phyloP scores from a whole-genome alignment of 2,113 vertebrate species.

The Cyanoderma ruficeps region DNA sequence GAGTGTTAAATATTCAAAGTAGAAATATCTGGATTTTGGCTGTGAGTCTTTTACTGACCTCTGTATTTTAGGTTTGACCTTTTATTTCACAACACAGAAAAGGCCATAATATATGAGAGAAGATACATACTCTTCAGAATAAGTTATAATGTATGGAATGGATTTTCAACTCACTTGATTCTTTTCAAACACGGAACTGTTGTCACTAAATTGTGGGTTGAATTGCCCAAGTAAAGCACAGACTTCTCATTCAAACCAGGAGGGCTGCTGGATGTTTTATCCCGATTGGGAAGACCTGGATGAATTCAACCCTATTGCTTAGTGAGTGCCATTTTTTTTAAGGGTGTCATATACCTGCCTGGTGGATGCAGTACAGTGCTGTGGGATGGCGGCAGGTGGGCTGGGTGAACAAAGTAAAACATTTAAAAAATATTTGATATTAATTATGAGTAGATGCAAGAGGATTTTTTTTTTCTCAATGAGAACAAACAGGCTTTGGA shows the following conservation, averaged over 20 bases:
- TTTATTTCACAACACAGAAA: neutral
- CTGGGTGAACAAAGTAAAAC: neutral
- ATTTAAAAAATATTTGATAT: neutral
- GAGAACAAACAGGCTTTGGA: neutral
- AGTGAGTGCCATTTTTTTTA: fast-evolving
- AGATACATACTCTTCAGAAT: neutral
- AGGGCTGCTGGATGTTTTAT: neutral
- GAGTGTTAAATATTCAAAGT: neutral
- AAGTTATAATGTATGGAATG: neutral
- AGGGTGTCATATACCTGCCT: neutral
- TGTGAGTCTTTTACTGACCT: neutral
- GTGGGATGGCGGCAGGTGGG: neutral
- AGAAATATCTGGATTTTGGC: neutral
- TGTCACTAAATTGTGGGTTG: neutral
- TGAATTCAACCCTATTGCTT: neutral
- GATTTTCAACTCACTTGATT: neutral
- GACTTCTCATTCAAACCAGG: neutral
- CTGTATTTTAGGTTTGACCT: neutral
- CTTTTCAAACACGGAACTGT: neutral
- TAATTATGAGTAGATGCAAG: neutral
- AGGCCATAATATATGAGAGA: neutral
- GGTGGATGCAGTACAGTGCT: fast-evolving
- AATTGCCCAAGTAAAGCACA: neutral
- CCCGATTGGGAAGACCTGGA: neutral
- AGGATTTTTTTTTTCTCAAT: neutral